phyloP scores from a whole-genome alignment of 2,888 invertebrate species.

The Chrysina gloriosa region DNA sequence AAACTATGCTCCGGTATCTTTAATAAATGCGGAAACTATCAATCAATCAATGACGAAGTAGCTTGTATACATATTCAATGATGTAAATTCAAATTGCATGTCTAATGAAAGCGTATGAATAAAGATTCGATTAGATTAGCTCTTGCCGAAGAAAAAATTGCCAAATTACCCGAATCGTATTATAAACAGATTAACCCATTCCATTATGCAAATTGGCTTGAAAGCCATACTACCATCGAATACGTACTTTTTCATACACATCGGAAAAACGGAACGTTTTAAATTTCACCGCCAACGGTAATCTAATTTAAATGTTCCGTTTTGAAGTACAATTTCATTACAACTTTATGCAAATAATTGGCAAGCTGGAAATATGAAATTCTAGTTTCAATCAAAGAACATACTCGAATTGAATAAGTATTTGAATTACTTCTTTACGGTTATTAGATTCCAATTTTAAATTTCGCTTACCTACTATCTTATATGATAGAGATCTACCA shows the following conservation, averaged over 20 bases:
- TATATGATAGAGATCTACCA: too few relatives aligned
- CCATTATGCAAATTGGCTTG: conserved; percentile 15
- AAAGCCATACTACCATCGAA: conserved; percentile 2
- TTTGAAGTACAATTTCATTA: not conserved
- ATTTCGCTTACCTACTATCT: too few relatives aligned
- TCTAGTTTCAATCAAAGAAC: not conserved
- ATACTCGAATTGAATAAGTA: not conserved
- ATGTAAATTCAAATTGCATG: too few relatives aligned
- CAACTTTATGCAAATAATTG: not conserved
- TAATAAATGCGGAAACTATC: too few relatives aligned
- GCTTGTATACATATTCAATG: too few relatives aligned
- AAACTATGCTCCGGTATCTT: too few relatives aligned
- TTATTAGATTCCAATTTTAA: too few relatives aligned
- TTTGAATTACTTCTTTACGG: too few relatives aligned
- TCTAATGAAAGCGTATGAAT: not conserved
- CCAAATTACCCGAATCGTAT: conserved; percentile 6
- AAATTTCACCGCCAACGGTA: conserved; percentile 2
- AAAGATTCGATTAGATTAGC: conserved; percentile 10
- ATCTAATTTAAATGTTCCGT: conserved; percentile 10
- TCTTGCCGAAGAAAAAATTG: not conserved
- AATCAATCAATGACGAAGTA: too few relatives aligned
- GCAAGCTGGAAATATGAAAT: not conserved
- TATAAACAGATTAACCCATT: conserved; percentile 20
- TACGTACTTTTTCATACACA: conserved; percentile 9
- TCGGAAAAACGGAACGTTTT: conserved; percentile 1